These are phyloP conservation scores for Tauraco hartlaubi DNA, from an alignment of 2,797 vertebrate genomes.

Conservation along the genomic window DNA sequence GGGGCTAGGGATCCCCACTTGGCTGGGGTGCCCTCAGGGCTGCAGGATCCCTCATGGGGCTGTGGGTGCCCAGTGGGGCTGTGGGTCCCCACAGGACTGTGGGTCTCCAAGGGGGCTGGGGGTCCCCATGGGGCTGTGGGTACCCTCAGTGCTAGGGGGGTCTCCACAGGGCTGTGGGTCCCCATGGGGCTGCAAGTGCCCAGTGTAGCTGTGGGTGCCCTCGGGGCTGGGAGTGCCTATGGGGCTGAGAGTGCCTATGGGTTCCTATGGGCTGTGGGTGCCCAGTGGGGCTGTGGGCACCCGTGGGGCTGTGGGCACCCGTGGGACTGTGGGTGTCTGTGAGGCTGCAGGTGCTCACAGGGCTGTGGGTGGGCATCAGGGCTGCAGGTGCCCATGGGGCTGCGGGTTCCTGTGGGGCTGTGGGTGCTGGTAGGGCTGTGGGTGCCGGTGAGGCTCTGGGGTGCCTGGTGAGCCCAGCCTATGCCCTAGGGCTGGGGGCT, in stretches of 20 bases:
- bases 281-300: background rate
- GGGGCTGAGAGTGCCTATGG: too few species aligned
- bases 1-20: fast-evolving
- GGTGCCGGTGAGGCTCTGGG: background rate
- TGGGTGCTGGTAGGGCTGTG: background rate
- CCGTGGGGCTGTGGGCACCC: too few species aligned
- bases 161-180: background rate
- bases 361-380: too few species aligned
- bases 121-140: background rate
- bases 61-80: fast-evolving
- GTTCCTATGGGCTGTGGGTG: too few species aligned
- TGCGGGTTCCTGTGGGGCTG: too few species aligned
- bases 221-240: background rate
- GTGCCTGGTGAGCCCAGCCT: background rate
- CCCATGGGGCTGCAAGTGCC: background rate
- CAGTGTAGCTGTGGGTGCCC: too few species aligned
- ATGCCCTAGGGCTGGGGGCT: background rate
- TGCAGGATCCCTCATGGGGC: fast-evolving
- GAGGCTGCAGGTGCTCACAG: background rate
- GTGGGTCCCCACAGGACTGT: background rate
- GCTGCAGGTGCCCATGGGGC: too few species aligned
- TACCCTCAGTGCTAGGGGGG: background rate
- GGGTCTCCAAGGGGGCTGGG: background rate
- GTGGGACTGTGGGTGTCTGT: fast-evolving
- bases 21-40: background rate